Percentiles rank a stretch among this genome's conserved stretches.
These are phyloP conservation scores for Glossophaga mutica DNA, from an alignment of 2,797 vertebrate genomes.

Conservation along the genomic window DNA sequence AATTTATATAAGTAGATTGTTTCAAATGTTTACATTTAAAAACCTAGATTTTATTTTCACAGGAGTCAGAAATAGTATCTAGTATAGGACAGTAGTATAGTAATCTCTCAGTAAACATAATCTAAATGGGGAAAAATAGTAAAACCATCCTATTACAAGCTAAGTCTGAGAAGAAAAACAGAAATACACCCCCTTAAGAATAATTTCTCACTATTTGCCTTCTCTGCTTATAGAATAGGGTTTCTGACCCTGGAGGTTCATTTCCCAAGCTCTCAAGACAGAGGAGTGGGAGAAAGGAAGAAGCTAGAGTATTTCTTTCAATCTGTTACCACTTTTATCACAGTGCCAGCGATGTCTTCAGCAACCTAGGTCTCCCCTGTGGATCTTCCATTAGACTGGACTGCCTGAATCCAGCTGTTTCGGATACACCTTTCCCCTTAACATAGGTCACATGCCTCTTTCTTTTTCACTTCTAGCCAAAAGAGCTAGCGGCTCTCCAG, in stretches of 20 bases:
- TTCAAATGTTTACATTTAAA: not conserved
- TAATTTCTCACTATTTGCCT: not conserved
- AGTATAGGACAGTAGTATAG: not conserved
- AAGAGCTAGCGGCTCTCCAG: not conserved
- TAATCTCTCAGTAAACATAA: not conserved
- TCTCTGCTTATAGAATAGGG: not conserved
- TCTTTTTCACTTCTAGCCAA: not conserved
- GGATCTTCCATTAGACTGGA: not conserved
- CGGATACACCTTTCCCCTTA: not conserved
- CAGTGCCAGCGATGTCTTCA: not conserved
- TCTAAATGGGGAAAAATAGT: not conserved
- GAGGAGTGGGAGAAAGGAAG: not conserved
- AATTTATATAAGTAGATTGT: not conserved
- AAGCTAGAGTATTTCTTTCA: not conserved
- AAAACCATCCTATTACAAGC: not conserved
- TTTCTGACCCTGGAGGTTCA: not conserved
- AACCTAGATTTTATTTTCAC: constrained; percentile 25
- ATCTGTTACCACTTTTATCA: not conserved
- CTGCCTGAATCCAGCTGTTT: not conserved
- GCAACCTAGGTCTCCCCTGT: not conserved
- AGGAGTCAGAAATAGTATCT: not conserved
- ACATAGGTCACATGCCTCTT: not conserved
- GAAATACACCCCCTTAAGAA: not conserved
- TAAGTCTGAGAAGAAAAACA: not conserved
- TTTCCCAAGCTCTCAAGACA: not conserved